Percentiles rank a stretch among this genome's conserved stretches.
These are phyloP conservation scores for Stratiomys singularior DNA, from an alignment of 2,888 invertebrate genomes.

Conservation along the genomic window DNA sequence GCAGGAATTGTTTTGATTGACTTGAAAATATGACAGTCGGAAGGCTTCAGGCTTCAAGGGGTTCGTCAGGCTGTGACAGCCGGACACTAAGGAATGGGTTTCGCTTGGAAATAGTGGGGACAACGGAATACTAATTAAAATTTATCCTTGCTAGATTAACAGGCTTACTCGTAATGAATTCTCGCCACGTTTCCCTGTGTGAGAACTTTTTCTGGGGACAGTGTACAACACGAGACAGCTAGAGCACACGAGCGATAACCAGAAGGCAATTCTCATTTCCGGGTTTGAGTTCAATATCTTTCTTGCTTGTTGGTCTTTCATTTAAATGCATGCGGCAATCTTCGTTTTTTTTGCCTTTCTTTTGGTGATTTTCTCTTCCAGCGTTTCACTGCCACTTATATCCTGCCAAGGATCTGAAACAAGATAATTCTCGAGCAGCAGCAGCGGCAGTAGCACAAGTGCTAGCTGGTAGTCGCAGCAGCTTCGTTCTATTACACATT, in stretches of 20 bases:
- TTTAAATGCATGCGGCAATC: slow-evolving; percentile 15
- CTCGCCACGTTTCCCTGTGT: background rate
- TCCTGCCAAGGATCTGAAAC: background rate
- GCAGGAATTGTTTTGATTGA: no score
- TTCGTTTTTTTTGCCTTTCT: background rate
- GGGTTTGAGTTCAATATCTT: slow-evolving; percentile 3
- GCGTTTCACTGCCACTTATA: background rate
- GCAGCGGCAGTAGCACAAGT: no score
- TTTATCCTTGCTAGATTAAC: background rate
- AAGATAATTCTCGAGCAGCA: background rate
- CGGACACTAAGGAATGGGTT: no score
- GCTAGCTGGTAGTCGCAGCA: background rate
- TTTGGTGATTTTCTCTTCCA: background rate
- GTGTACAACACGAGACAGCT: background rate
- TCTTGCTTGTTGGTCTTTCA: background rate
- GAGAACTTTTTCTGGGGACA: background rate
- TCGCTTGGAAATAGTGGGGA: background rate
- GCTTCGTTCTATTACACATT: slow-evolving; percentile 11
- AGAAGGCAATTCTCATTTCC: slow-evolving; percentile 9
- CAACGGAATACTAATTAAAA: background rate
- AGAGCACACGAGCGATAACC: background rate
- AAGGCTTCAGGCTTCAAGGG: no score
- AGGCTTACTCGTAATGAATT: background rate
- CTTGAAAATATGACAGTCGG: no score
- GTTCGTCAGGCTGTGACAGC: background rate